Evolutionary conservation across 1,140 invertebrate species (phyloP), one percentile per base, ranked within the genome.

Genomic region (Bicyclus anynana): DNA sequence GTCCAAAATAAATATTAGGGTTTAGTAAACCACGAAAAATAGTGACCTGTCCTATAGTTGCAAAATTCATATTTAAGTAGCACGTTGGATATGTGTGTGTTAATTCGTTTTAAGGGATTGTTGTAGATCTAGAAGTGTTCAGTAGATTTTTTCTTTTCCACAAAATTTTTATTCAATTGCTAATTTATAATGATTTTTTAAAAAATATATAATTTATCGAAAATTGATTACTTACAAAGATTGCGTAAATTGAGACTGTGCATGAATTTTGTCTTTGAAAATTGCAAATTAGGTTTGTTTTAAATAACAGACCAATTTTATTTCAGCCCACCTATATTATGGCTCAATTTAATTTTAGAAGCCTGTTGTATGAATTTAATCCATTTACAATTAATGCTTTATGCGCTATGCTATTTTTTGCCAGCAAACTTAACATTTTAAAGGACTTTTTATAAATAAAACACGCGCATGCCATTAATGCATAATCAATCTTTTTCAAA

Each of bases 21-120:
- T 74, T 79, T 82, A 70, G 79, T 80, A 79, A 85, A 80, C 79
- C 73, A 85, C 77, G 72, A 71, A 52, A 69, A 77, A 59, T 42
- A 76, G 71, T 75, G 65, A 85, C 77, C 85, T 88, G 83, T 86
- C 82, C 85, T 86, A 88, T 88, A 86, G 85, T 88, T 88, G 85
- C 85, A 88, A 86, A 88, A 86, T 85, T 72, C 60, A 33, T 12
- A 33, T 12, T 2, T 33, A 33, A 54, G 59, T 79, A 72, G 74
- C 72, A 65, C 53, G 69, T 73, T 71, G 66, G 61, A 58, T 62
- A 59, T 74, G 59, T 80, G 59, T 67, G 70, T 81, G 72, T 79
- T 72, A 53, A 69, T 49, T 46, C 71, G 33, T 77, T 72, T 65
- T 67, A 74, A 77, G 70, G 54, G 51, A 59, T 69, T 80, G 59